phyloP scores from a whole-genome alignment of 2,797 vertebrate genomes.

The Cetoscarus ocellatus region DNA sequence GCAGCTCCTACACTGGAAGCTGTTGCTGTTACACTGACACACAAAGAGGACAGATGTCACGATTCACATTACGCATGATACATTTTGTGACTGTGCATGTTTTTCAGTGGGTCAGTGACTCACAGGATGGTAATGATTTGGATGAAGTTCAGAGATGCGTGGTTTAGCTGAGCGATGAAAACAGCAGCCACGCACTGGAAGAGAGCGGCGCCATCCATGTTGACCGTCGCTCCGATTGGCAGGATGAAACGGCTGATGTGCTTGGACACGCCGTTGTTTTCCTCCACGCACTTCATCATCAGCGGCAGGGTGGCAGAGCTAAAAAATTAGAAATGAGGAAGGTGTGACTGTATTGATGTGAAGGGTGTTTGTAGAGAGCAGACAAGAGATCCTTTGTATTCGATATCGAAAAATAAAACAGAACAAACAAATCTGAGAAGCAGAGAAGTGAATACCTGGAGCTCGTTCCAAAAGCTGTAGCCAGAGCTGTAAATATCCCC shows the following conservation, averaged over 20 bases:
- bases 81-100: not conserved
- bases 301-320: slow-evolving; percentile 92
- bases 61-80: not conserved
- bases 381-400: slow-evolving; percentile 8
- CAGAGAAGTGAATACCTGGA: slow-evolving; percentile 85
- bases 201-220: slow-evolving; percentile 94
- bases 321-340: not conserved
- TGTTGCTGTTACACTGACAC: slow-evolving; percentile 89
- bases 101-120: slow-evolving; percentile 59
- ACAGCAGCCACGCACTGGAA: slow-evolving; percentile 94
- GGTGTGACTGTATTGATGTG: not conserved
- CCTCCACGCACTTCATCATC: slow-evolving; percentile 95
- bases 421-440: slow-evolving; percentile 10
- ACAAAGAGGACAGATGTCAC: slow-evolving; percentile 3
- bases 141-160: slow-evolving; percentile 85
- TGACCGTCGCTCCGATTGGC: slow-evolving; percentile 93
- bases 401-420: slow-evolving; percentile 18
- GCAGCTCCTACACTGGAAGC: slow-evolving; percentile 94
- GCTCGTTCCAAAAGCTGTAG: slow-evolving; percentile 92
- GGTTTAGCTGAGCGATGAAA: slow-evolving; percentile 92
- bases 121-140: slow-evolving; percentile 93
- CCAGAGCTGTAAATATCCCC: slow-evolving; percentile 89
- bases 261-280: slow-evolving; percentile 90
- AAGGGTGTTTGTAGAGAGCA: slow-evolving; percentile 1
- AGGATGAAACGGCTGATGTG: slow-evolving; percentile 94